Base-by-base conservation (phyloP, 2,113 vertebrate species). In the Laticauda laticaudata region DNA sequence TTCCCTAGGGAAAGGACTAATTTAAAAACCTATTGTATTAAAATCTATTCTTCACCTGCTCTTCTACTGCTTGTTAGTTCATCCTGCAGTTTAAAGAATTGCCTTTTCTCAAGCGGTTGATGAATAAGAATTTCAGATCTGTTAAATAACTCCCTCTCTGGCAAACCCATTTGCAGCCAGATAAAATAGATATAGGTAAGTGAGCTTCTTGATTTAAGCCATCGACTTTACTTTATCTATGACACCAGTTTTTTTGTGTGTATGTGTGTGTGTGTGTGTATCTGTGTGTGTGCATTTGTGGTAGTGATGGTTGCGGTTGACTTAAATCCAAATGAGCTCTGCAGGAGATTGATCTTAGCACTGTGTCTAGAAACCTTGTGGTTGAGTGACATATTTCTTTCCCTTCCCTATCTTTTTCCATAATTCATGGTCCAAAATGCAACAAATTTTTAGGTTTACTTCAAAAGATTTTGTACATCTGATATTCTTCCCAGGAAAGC, bases 361-460 rank as follows among this genome's bases (percentile, higher is more conserved):
- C 90, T 94, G 59, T 93, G 93, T n/a, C 92, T 94, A 85, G 86
- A 92, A 92, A 95, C 88, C 93, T 89, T 92, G 94, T 92, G 94
- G 92, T 92, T 91, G 95, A 96, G 92, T 97, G 96, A 95, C 93
- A 90, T 94, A 94, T 95, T 94, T 93, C 8, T 97, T 93, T 96
- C 93, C 86, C 87, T 21, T 96, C 15, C 86, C 55, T 93, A 2
- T 89, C 59, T 95, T 69, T 95, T 96, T 95, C 91, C 96, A 87
- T 91, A 95, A 91, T 92, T 96, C 55, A 91, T 96, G 96, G 96
- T 87, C 86, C 95, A 94, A 93, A 93, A 81, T 69, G 24, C 8
- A 48, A 91, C 92, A 87, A 43, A 93, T 96, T 94, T 95, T 97
- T 96, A 93, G 93, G 95, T 96, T 95, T 95, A 90, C 91, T 96